Percentiles rank a stretch among this genome's conserved stretches.
Evolutionary conservation across 2,797 vertebrate species (phyloP).

Genomic region (Leptatherina wallacei): DNA sequence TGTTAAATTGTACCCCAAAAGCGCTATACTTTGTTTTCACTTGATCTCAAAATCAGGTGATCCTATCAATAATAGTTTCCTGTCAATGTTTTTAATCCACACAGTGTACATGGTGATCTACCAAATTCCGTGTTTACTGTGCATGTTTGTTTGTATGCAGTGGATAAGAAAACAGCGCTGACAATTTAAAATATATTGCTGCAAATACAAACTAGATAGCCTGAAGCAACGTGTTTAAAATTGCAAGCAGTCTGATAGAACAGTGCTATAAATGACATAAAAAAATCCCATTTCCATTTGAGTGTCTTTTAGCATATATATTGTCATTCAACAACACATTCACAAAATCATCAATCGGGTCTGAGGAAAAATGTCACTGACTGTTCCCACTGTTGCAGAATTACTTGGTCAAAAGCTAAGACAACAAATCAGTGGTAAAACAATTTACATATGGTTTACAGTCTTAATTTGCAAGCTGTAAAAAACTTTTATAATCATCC

Average conservation of each 20-base stretch:
- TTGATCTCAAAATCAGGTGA: too few relatives aligned
- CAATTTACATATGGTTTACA: not conserved
- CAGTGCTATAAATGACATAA: conserved; percentile 20
- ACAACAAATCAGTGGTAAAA: not conserved
- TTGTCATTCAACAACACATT: conserved; percentile 28
- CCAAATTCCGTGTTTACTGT: not conserved
- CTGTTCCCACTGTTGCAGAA: conserved; percentile 11
- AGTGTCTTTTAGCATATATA: conserved; percentile 29
- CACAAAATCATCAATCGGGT: conserved; percentile 34
- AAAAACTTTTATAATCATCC: conserved; percentile 1
- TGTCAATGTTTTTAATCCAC: too few relatives aligned
- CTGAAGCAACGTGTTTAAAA: conserved; percentile 28
- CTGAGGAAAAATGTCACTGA: conserved; percentile 26
- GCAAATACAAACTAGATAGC: conserved; percentile 18
- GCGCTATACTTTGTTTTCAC: too few relatives aligned
- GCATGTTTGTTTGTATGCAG: not conserved
- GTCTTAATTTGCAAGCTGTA: not conserved
- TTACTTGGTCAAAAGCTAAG: conserved; percentile 5
- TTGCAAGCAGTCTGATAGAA: conserved; percentile 27
- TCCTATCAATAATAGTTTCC: too few relatives aligned
- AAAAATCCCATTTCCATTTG: conserved; percentile 25
- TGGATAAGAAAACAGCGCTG: not conserved
- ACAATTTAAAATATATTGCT: conserved; percentile 6
- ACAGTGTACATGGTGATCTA: not conserved
- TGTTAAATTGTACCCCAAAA: too few relatives aligned